Evolutionary conservation across 2,113 vertebrate genomes (phyloP), one percentile per base, ranked within the genome.

Genomic region (Synodontis membranacea): DNA sequence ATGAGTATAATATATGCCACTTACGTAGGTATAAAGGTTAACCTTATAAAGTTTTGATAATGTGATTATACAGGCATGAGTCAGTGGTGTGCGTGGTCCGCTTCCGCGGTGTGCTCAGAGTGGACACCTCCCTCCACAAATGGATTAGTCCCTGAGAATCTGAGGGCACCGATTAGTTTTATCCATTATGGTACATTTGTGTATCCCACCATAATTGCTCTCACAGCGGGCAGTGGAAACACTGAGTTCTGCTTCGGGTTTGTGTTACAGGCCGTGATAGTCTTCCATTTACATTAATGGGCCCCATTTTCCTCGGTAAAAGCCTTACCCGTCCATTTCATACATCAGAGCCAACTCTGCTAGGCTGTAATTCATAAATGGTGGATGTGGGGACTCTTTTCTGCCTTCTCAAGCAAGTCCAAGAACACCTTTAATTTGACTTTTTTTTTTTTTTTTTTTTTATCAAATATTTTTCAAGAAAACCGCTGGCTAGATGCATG

Each of bases 221-320:
- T 88, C 80, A 88, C 84, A 88, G 87, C 81, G 56, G 80, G 84
- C 84, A 75, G 75, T 88, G 88, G 88, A 89, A 90, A 90, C 86
- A 89, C 68, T 84, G 86, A 84, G 78, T 84, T 87, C 88, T 84
- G 86, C 87, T 88, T 84, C 54, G 80, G 89, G 89, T 88, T 88
- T 83, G 79, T 88, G 84, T 89, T 88, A 91, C 84, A 88, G 82
- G 84, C 68, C 70, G 58, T 84, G 88, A 90, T 89, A 84, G 88
- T 70, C 87, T 85, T 91, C 80, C 82, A 85, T 89, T 90, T 88
- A 88, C 86, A 89, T 89, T 91, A 90, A 92, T 90, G 85, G 89
- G 79, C 82, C 83, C 88, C 76, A 90, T 91, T 89, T 88, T 87
- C 85, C 64, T 79, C 80, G 44, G 60, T 88, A 90, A 86, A 89